A percentile compares a stretch with the other conserved stretches of the same genome.
These are phyloP conservation scores for Congeria kusceri DNA, from an alignment of 2,888 invertebrate genomes.

Conservation along the genomic window DNA sequence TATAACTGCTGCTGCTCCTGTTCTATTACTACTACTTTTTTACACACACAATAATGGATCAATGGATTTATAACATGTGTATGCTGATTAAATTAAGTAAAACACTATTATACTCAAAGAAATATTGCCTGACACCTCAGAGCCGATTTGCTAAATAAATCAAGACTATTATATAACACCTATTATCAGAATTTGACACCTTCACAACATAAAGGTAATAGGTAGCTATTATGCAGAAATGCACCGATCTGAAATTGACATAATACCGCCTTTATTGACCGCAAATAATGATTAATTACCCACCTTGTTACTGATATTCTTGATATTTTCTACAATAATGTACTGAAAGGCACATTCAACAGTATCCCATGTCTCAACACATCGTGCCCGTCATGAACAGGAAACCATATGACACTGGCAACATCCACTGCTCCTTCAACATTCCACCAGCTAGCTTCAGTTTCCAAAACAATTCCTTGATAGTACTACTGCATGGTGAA, in stretches of 20 bases:
- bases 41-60: too few species aligned
- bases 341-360: constrained; percentile 31
- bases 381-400: background rate
- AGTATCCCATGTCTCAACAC: constrained; percentile 23
- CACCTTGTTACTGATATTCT: constrained; percentile 33
- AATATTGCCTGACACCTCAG: background rate
- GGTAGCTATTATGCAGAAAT: constrained; percentile 14
- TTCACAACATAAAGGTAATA: constrained; percentile 1
- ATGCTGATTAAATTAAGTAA: too few species aligned
- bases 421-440: background rate
- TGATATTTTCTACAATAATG: constrained; percentile 7
- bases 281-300: constrained; percentile 54
- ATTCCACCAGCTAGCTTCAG: background rate
- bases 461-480: constrained; percentile 4
- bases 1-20: too few species aligned
- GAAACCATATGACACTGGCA: background rate
- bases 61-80: too few species aligned
- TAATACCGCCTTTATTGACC: constrained; percentile 44
- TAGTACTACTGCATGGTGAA: background rate
- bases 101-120: too few species aligned
- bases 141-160: constrained; percentile 25
- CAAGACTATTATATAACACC: constrained; percentile 10
- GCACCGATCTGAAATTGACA: constrained; percentile 31
- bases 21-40: too few species aligned
- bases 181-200: constrained; percentile 8